A percentile compares a stretch with the other conserved stretches of the same genome.
phyloP scores from a whole-genome alignment of 2,113 vertebrate species.

The Hemiscyllium ocellatum region DNA sequence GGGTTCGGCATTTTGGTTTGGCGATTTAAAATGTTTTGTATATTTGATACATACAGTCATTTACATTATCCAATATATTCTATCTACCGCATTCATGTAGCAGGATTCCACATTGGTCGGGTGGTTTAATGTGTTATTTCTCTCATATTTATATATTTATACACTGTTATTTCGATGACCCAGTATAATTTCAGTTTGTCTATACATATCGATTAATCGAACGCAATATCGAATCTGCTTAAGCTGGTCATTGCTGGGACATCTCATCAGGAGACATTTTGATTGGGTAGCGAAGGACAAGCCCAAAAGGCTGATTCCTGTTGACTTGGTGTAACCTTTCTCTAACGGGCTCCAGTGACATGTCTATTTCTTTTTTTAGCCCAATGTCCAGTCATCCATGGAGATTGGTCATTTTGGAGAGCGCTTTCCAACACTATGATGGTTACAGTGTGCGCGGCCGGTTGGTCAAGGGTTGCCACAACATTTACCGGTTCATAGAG shows the following conservation, averaged over 20 bases:
- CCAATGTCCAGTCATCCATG: neutral
- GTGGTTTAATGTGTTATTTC: neutral
- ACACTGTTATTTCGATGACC: neutral
- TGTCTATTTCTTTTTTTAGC: neutral
- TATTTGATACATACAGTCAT: neutral
- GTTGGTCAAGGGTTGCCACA: conserved; percentile 5
- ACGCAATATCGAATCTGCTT: neutral
- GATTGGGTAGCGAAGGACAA: neutral
- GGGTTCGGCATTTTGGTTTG: neutral
- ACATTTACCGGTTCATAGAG: conserved; percentile 17
- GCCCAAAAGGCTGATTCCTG: neutral
- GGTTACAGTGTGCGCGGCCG: neutral
- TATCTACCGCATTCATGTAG: neutral
- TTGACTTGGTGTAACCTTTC: neutral
- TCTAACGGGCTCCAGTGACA: neutral
- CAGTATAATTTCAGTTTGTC: neutral
- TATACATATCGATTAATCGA: neutral
- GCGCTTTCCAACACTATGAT: conserved; percentile 13
- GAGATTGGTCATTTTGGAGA: conserved; percentile 8
- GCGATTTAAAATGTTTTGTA: neutral
- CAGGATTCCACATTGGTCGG: neutral
- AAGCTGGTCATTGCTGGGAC: neutral
- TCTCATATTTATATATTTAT: neutral
- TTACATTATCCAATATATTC: neutral
- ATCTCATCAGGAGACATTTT: no score